A percentile compares a stretch with the other conserved stretches of the same genome.
Evolutionary conservation across 2,113 vertebrate species (phyloP).

Genomic region (Ailurus styani): DNA sequence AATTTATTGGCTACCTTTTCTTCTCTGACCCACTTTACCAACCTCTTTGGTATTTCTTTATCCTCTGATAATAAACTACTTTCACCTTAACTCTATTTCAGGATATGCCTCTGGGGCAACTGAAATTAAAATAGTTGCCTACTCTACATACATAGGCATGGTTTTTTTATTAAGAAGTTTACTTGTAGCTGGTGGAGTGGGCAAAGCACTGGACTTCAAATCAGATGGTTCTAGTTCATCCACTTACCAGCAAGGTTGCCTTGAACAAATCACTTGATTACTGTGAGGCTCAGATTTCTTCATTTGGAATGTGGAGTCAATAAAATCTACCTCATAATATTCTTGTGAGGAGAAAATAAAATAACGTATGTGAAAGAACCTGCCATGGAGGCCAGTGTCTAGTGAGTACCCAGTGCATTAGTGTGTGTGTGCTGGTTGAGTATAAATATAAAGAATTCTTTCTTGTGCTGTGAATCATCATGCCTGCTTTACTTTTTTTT

Average conservation of each 20-base stretch:
- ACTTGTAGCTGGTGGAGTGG: neutral
- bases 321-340: neutral
- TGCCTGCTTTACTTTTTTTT: neutral
- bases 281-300: neutral
- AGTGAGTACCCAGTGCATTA: neutral
- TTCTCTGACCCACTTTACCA: neutral
- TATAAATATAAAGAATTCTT: neutral
- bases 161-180: neutral
- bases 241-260: neutral
- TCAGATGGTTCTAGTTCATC: neutral
- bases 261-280: constrained; percentile 8
- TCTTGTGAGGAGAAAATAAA: neutral
- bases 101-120: neutral
- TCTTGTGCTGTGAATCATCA: neutral
- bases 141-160: neutral
- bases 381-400: neutral
- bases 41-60: neutral
- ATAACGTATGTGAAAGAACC: neutral
- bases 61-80: constrained; percentile 15
- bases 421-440: neutral
- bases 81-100: neutral
- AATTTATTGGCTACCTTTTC: neutral
- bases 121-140: neutral
- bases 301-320: neutral
- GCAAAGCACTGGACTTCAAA: neutral